A percentile compares a stretch with the other conserved stretches of the same genome.
These are phyloP conservation scores for Coracopsis vasa DNA, from an alignment of 2,113 vertebrate genomes.

Conservation along the genomic window DNA sequence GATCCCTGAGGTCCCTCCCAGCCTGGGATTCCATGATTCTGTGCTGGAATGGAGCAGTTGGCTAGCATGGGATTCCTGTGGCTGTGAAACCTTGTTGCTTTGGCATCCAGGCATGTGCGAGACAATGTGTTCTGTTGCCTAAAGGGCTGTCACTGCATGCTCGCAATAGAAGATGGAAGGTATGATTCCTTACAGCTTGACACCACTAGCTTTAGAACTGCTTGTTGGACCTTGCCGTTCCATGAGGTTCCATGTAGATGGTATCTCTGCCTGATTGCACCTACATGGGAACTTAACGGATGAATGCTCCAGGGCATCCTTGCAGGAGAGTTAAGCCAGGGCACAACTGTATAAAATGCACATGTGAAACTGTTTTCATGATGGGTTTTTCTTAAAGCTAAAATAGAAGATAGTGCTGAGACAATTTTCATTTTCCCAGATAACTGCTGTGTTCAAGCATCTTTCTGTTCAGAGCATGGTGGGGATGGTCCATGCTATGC, in stretches of 20 bases:
- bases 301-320: no score
- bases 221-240: neutral
- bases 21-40: neutral
- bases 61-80: accelerated
- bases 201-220: neutral
- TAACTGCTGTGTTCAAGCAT: neutral
- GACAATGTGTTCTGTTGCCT: accelerated
- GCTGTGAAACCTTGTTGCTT: neutral
- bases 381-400: neutral
- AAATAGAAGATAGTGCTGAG: neutral
- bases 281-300: no score
- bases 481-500: neutral
- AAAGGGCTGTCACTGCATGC: accelerated
- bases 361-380: neutral
- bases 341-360: neutral
- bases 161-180: no score
- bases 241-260: neutral
- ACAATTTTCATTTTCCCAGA: neutral
- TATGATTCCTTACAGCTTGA: no score
- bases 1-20: neutral
- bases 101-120: neutral
- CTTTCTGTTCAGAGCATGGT: neutral
- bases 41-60: accelerated
- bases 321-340: neutral
- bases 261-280: neutral